These are phyloP conservation scores for Leptoclinus maculatus DNA, from an alignment of 2,797 vertebrate species.

Conservation along the genomic window DNA sequence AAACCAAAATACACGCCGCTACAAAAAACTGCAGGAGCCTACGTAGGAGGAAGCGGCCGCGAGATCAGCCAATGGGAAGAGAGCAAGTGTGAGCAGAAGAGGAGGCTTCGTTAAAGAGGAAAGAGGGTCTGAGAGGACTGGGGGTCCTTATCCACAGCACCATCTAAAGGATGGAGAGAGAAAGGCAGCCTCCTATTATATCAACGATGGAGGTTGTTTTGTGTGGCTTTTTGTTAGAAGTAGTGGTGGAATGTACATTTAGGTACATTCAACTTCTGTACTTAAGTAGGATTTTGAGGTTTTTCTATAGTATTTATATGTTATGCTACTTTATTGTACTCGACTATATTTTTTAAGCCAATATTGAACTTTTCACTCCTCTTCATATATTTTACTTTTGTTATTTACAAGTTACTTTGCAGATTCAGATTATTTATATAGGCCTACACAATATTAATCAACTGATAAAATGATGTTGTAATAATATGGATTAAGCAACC, in stretches of 20 bases:
- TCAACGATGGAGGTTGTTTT: no score
- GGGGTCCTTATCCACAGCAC: slow-evolving; percentile 29
- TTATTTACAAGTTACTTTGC: neutral
- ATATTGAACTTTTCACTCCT: neutral
- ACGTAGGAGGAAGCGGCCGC: slow-evolving; percentile 61
- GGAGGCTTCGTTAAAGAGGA: neutral
- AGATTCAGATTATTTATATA: neutral
- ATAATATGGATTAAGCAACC: neutral
- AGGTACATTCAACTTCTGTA: neutral
- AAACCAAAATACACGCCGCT: slow-evolving; percentile 41
- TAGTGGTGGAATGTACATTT: neutral
- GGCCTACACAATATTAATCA: neutral
- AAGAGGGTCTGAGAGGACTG: accelerated
- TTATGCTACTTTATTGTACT: neutral
- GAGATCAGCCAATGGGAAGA: slow-evolving; percentile 68
- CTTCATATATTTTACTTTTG: neutral
- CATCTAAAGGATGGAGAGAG: neutral
- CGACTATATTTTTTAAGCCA: neutral
- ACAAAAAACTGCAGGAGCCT: neutral
- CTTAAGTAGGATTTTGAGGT: neutral
- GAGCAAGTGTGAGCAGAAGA: slow-evolving; percentile 14
- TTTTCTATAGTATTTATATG: neutral
- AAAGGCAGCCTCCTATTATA: neutral
- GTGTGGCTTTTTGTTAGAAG: neutral
- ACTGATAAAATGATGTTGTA: neutral